Percentiles rank a stretch among this genome's conserved stretches.
Evolutionary conservation across 1,140 invertebrate genomes (phyloP).

Genomic region (Sycobia sp.): DNA sequence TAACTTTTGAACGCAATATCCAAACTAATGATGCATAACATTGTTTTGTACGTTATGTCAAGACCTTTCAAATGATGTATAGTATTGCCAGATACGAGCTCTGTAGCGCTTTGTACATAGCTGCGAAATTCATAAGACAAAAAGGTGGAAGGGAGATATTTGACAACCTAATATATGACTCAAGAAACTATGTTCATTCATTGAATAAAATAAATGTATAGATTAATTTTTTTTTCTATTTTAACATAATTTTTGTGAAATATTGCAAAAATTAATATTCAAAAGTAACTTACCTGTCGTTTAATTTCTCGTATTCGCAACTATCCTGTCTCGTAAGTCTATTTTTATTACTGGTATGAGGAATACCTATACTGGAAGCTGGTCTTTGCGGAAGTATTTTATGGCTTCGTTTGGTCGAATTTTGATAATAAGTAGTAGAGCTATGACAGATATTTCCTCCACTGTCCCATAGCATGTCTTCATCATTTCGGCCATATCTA

Average conservation of each 20-base stretch:
- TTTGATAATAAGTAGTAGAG: constrained; percentile 52
- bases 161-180: too few relatives aligned
- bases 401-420: constrained; percentile 54
- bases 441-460: constrained; percentile 63
- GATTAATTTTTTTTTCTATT: too few relatives aligned
- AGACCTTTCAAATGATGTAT: too few relatives aligned
- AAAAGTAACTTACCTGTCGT: constrained; percentile 41
- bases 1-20: too few relatives aligned
- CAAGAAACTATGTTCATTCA: background rate
- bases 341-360: constrained; percentile 52
- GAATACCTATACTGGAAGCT: constrained; percentile 55
- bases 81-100: too few relatives aligned
- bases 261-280: background rate
- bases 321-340: constrained; percentile 55
- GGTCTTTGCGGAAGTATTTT: constrained; percentile 59
- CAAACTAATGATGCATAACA: too few relatives aligned
- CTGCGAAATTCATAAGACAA: too few relatives aligned
- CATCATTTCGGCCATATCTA: constrained; percentile 69
- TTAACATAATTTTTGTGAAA: background rate
- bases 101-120: too few relatives aligned
- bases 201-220: background rate
- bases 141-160: too few relatives aligned
- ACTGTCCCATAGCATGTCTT: constrained; percentile 73
- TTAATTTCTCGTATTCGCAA: constrained; percentile 56
- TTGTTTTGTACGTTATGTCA: too few relatives aligned